phyloP scores from a whole-genome alignment of 2,113 vertebrate species.

The Ramphastos sulfuratus region DNA sequence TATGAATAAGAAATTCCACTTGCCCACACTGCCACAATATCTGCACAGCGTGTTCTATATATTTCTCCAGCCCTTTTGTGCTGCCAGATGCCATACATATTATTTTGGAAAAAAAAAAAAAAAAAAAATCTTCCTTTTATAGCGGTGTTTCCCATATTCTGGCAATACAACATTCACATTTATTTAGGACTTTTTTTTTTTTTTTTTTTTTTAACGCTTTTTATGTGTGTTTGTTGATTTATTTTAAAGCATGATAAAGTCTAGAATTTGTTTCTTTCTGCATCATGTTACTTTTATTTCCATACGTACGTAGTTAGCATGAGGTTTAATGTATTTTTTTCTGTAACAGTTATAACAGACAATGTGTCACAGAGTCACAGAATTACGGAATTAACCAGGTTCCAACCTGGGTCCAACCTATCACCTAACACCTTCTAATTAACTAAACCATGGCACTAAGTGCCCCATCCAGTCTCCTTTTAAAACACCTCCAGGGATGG shows the following conservation, averaged over 20 bases:
- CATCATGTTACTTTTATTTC: background rate
- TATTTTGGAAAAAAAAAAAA: background rate
- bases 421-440: too few relatives aligned
- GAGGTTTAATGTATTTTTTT: background rate
- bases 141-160: conserved; percentile 45
- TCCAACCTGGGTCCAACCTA: too few relatives aligned
- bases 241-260: background rate
- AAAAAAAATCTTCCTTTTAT: conserved; percentile 6
- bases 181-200: conserved; percentile 11
- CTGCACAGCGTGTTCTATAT: conserved; percentile 50
- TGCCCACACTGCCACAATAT: conserved; percentile 36
- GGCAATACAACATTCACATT: background rate
- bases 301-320: rapidly evolving
- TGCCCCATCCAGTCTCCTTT: too few relatives aligned
- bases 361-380: background rate
- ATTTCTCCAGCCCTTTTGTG: conserved; percentile 54
- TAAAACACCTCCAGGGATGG: too few relatives aligned
- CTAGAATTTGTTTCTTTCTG: background rate
- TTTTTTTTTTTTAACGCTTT: background rate
- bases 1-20: conserved; percentile 51
- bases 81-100: conserved; percentile 47
- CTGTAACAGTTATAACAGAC: background rate
- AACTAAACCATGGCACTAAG: too few relatives aligned
- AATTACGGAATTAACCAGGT: too few relatives aligned
- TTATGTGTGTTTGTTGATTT: background rate